Base-by-base conservation (phyloP, 2,113 vertebrate species). In the Procavia capensis region DNA sequence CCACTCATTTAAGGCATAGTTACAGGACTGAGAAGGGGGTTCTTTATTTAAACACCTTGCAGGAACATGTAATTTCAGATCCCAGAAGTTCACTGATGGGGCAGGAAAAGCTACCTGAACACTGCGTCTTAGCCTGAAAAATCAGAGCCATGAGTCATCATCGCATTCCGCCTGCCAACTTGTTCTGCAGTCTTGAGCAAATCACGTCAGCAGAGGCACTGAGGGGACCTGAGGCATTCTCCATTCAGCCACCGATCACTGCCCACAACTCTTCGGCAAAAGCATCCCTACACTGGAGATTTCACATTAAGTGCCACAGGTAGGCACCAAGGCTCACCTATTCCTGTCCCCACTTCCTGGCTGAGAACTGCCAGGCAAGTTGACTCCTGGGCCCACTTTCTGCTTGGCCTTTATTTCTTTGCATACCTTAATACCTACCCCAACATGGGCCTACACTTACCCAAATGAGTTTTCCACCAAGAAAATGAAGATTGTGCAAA, bases 101-200 rank as follows among this genome's bases (percentile, higher is more conserved):
- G 47, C 68, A 91, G 64, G 72, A 95, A 96, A 96, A 88, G 50
- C 85, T 84, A 96, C 64, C 45, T 93, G 54, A 88, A 96, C 80
- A 41, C 85, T 41, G 20, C 22, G 81, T 70, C 54, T 95, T 76
- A 64, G 84, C 72, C 85, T 91, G 22, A 76, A 94, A 96, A 81
- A 47, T 29, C 61, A 70, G 47, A 89, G 89, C 45, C 88, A 82
- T 95, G 82, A 91, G 41, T 95, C 91, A 92, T 94, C 57, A 57
- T 86, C 59, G 94, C 76, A 74, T 85, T 36, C 57, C 85, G 90
- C 61, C 68, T 95, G 85, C 93, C 86, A 92, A 93, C 74, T 94
- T 78, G 82, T 74, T 91, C 76, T 11, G 22, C 45, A 80, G 68
- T 82, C 85, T 64, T 88, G 57, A 85, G 84, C 63, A 92, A 82